Conservation (phyloP, 2,888 invertebrate genomes). For the Nymphalis c-album region DNA sequence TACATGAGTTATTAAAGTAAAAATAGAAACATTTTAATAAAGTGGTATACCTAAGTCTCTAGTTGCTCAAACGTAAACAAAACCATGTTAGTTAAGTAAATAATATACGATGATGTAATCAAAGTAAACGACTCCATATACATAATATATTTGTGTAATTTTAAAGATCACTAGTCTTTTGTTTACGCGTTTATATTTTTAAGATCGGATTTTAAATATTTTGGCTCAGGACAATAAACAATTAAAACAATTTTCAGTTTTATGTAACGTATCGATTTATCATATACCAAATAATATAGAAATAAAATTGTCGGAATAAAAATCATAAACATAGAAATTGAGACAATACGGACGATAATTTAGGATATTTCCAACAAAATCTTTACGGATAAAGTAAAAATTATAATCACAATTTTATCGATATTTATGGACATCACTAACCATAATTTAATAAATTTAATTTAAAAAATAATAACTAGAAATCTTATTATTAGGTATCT, state of each 20-base stretch:
- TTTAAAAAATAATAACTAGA: too few species aligned
- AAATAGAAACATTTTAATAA: background rate
- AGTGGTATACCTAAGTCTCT: background rate
- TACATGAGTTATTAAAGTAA: background rate
- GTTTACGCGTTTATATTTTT: background rate
- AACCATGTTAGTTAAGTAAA: background rate
- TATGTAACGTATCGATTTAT: background rate
- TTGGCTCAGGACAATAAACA: conserved; percentile 20
- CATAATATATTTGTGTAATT: conserved; percentile 3
- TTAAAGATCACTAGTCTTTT: conserved; percentile 18
- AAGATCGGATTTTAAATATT: conserved; percentile 8
- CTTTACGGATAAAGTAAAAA: background rate
- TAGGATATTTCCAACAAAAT: conserved; percentile 2
- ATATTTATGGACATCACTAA: background rate
- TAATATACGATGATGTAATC: conserved; percentile 1
- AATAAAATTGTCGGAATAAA: background rate
- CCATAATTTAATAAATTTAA: background rate
- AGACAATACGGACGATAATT: conserved; percentile 19
- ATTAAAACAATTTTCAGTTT: background rate
- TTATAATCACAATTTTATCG: background rate
- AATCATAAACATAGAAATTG: conserved; percentile 13
- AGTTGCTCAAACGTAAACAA: conserved; percentile 4
- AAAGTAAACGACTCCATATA: conserved; percentile 2
- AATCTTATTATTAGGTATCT: too few species aligned
- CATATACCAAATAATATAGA: background rate